Base-by-base conservation (phyloP, 2,797 vertebrate genomes). In the Sebastiscus tertius region DNA sequence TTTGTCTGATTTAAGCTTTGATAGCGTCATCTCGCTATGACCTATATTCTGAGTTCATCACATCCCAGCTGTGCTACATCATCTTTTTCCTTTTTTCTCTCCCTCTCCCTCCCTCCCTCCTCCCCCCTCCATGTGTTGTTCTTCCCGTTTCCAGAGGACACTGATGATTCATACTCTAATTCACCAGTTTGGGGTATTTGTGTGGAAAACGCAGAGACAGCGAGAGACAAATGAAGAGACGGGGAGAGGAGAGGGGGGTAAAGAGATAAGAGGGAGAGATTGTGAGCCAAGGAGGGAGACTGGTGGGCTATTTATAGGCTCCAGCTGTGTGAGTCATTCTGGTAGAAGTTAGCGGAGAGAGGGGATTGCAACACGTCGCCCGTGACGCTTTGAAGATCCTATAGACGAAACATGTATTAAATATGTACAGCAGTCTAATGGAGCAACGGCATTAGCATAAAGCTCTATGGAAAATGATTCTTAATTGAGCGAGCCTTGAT, bases 271-370 rank as follows among this genome's bases (percentile, higher is more conserved):
- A 83, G 76, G 61, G 54, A 68, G 87, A 83, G 82, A 91, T 79
- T 83, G 83, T n/a, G 80, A 89, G 87, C 77, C 86, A 87, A 92
- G 81, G 85, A 88, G 83, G 80, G 83, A 88, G 86, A 89, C 77
- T 90, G 84, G 80, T 8, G 26, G 71, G 87, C 90, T 94, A 94
- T 94, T 94, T 94, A 90, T 95, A 94, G 93, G 88, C 83, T 78
- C 90, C 91, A 93, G 94, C 92, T 94, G 90, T 85, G 91, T 93
- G 93, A 95, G 92, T 94, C 93, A 94, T 75, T 89, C 83, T 76
- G 77, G 77, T 83, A 55, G 77, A 88, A 54, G 71, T 72, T 61
- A 66, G 70, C 0, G 34, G 55, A 69, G 59, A 52, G 36, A 54
- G 27, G 74, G 24, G 74, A 81, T 8, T 59, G 85, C 69, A 79